phyloP scores from a whole-genome alignment of 2,797 vertebrate species.

The Coranthus polyacanthus region DNA sequence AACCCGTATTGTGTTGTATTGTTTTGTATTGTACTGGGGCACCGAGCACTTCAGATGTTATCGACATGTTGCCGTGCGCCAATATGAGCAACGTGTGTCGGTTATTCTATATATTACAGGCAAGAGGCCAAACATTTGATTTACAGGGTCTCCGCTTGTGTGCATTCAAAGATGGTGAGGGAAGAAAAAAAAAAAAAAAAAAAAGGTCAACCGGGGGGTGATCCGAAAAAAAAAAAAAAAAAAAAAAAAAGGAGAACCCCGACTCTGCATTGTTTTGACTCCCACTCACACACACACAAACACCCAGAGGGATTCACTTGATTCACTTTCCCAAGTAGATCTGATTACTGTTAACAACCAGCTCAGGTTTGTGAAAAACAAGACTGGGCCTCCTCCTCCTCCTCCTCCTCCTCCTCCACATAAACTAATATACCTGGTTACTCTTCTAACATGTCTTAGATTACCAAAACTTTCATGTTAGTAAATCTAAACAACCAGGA shows the following conservation, averaged over 20 bases:
- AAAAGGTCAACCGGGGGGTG: conserved; percentile 24
- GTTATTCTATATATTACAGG: background rate
- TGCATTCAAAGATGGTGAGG: conserved; percentile 17
- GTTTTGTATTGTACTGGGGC: no score
- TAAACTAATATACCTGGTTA: conserved; percentile 21
- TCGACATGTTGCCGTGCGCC: background rate
- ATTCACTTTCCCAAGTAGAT: conserved; percentile 85
- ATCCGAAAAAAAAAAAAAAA: no score
- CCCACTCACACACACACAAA: conserved; percentile 13
- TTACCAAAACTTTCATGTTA: conserved; percentile 26
- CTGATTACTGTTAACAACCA: conserved; percentile 71
- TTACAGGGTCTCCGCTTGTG: conserved; percentile 12
- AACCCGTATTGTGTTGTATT: background rate
- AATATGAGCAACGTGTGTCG: background rate
- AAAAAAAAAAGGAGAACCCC: conserved; percentile 26
- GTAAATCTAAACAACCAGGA: background rate
- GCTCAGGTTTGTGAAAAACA: conserved; percentile 74
- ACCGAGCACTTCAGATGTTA: background rate
- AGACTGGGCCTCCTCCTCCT: conserved; percentile 35
- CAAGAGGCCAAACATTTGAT: conserved; percentile 2
- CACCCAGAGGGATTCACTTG: conserved; percentile 47
- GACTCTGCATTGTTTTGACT: conserved; percentile 33
- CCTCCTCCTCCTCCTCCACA: conserved; percentile 42
- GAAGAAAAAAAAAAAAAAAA: no score
- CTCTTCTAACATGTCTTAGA: conserved; percentile 34